phyloP scores from a whole-genome alignment of 1,140 invertebrate species.

The Notospermus geniculatus region DNA sequence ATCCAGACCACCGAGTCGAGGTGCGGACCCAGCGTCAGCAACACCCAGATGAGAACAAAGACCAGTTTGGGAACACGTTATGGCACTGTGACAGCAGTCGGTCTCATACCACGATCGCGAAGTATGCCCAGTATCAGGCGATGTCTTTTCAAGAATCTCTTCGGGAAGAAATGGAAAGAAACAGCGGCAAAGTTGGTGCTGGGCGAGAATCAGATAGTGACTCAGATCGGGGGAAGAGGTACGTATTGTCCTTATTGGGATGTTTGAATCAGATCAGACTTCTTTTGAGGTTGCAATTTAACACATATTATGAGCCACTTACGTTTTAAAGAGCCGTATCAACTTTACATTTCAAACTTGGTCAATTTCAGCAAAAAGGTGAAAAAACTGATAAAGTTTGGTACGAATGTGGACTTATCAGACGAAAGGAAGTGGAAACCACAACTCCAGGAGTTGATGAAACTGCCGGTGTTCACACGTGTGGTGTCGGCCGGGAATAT shows the following conservation, averaged over 20 bases:
- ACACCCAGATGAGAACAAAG: constrained; percentile 74
- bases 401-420: constrained; percentile 99
- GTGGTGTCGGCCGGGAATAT: constrained; percentile 92
- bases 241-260: constrained; percentile 4
- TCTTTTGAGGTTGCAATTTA: too few species aligned
- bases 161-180: constrained; percentile 61
- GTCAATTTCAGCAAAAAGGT: constrained; percentile 31
- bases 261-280: too few species aligned
- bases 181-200: constrained; percentile 11
- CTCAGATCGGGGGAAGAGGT: constrained; percentile 55
- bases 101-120: constrained; percentile 91
- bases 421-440: constrained; percentile 94
- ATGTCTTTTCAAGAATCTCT: constrained; percentile 95
- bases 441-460: constrained; percentile 92
- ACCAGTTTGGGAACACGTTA: constrained; percentile 72
- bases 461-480: constrained; percentile 92
- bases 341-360: constrained; percentile 27
- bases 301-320: too few species aligned
- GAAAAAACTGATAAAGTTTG: constrained; percentile 73
- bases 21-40: constrained; percentile 94
- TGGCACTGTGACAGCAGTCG: constrained; percentile 95
- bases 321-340: too few species aligned
- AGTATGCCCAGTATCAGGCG: constrained; percentile 98
- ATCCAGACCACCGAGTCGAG: constrained; percentile 96
- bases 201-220: constrained; percentile 76